Conservation (phyloP, 2,113 vertebrate species). For the Bubo bubo region DNA sequence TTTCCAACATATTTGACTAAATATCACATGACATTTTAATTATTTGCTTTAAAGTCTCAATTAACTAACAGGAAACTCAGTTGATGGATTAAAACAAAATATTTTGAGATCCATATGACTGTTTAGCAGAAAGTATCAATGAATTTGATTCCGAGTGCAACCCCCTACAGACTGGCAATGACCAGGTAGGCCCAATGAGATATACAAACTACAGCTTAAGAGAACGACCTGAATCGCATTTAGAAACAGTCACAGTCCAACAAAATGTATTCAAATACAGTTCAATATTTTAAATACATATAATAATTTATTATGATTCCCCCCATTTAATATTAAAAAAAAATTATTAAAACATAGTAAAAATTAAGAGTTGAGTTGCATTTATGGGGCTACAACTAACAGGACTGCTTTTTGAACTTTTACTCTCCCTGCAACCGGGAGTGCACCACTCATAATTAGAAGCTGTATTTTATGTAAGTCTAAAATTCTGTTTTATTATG, state of each 20-base stretch:
- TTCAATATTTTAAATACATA: not conserved
- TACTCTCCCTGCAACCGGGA: not conserved
- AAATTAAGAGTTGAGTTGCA: not conserved
- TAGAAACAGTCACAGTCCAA: not conserved
- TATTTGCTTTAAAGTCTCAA: not conserved
- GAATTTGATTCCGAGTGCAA: not conserved
- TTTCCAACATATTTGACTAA: not conserved
- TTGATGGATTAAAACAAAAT: not conserved
- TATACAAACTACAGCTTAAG: not conserved
- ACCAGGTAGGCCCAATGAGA: not conserved
- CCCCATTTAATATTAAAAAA: not conserved
- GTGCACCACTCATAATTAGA: not conserved
- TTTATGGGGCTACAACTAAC: not conserved
- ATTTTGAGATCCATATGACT: not conserved
- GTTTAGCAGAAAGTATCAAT: not conserved
- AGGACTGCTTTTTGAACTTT: not conserved
- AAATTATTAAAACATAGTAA: too few relatives aligned
- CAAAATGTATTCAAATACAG: not conserved
- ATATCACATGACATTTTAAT: not conserved
- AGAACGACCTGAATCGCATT: not conserved
- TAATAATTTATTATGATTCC: not conserved
- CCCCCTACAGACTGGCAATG: not conserved
- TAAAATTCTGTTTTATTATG: not conserved
- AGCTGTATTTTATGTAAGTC: not conserved
- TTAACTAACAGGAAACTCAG: not conserved